phyloP scores from a whole-genome alignment of 2,113 vertebrate species.

The Dermatemys mawii region DNA sequence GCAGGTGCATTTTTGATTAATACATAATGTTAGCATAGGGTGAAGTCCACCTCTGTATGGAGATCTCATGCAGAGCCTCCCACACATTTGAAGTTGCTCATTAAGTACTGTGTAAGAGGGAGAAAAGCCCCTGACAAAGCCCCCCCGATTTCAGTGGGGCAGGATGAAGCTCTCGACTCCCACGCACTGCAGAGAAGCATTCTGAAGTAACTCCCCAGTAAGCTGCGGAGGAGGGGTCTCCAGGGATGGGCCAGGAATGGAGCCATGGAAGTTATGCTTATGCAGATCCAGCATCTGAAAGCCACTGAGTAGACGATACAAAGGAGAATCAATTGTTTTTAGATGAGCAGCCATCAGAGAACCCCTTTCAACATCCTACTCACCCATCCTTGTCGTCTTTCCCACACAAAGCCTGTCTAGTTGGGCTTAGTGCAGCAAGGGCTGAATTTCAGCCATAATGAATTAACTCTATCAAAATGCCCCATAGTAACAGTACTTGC shows the following conservation, averaged over 20 bases:
- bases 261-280: neutral
- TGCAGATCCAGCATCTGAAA: neutral
- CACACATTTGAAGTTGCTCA: neutral
- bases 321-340: neutral
- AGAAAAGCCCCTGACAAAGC: neutral
- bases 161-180: neutral
- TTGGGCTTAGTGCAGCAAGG: neutral
- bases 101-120: neutral
- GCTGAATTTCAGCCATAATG: neutral
- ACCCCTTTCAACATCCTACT: neutral
- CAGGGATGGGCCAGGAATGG: neutral
- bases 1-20: neutral
- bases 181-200: neutral
- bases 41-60: neutral
- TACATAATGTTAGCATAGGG: neutral
- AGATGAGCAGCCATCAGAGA: neutral
- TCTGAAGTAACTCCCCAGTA: neutral
- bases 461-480: neutral
- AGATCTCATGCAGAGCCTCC: neutral
- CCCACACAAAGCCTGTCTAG: neutral
- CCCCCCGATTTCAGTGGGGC: neutral
- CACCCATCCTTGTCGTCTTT: neutral
- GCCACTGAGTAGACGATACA: constrained; percentile 5
- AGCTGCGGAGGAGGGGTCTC: rapidly evolving
- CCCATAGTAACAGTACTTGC: neutral